A percentile compares a stretch with the other conserved stretches of the same genome.
phyloP scores from a whole-genome alignment of 2,888 invertebrate species.

The Agrochola circellaris region DNA sequence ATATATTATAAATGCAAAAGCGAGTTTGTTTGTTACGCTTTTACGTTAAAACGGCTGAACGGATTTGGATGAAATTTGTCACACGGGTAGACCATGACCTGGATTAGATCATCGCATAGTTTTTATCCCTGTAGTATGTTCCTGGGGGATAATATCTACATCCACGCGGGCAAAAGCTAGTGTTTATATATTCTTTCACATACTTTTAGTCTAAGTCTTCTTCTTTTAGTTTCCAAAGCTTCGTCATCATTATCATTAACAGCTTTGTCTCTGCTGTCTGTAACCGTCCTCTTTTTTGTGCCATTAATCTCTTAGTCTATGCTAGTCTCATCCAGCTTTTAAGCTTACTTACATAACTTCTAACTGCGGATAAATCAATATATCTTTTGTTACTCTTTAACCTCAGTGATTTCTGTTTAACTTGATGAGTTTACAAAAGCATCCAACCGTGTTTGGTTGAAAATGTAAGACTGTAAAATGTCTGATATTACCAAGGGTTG shows the following conservation, averaged over 20 bases:
- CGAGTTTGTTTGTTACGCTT: too few relatives aligned
- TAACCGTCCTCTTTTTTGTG: background rate
- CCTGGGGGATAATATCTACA: too few relatives aligned
- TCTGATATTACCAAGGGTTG: conserved; percentile 11
- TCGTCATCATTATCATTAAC: background rate
- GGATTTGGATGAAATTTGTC: too few relatives aligned
- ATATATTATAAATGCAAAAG: too few relatives aligned
- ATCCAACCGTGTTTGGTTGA: background rate
- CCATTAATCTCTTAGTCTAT: background rate
- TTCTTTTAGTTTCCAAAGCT: background rate
- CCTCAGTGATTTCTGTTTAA: conserved; percentile 21
- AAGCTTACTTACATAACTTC: too few relatives aligned
- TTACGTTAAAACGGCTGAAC: too few relatives aligned
- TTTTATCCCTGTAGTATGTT: too few relatives aligned
- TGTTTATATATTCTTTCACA: background rate
- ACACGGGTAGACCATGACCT: too few relatives aligned
- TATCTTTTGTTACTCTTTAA: background rate
- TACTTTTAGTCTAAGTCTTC: background rate
- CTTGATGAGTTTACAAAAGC: conserved; percentile 14
- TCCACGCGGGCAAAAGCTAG: too few relatives aligned
- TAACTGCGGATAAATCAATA: background rate
- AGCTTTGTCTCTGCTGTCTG: background rate
- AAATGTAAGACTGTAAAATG: background rate
- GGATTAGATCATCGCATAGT: too few relatives aligned
- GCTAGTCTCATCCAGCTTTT: background rate